These are phyloP conservation scores for Mormoops blainvillei DNA, from an alignment of 2,113 vertebrate genomes.

Conservation along the genomic window DNA sequence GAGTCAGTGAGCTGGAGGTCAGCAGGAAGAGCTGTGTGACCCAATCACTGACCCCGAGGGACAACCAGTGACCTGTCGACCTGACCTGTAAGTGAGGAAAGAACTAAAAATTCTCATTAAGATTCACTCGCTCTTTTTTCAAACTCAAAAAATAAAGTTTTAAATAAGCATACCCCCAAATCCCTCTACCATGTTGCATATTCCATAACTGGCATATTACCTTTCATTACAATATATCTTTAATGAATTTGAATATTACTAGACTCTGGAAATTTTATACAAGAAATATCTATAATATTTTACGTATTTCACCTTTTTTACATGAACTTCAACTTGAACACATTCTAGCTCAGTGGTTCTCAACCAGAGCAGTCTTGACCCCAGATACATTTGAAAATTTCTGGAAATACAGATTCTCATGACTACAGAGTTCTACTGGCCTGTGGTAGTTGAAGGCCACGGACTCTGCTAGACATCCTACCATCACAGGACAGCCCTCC, in stretches of 20 bases:
- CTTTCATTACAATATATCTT: not conserved
- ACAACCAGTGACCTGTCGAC: slow-evolving; percentile 63
- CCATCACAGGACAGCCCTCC: not conserved
- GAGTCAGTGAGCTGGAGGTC: slow-evolving; percentile 61
- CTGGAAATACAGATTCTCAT: not conserved
- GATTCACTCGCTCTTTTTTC: slow-evolving; percentile 72
- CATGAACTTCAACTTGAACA: not conserved
- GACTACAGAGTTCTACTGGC: not conserved
- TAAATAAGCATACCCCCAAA: not conserved
- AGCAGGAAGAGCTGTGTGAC: slow-evolving; percentile 62
- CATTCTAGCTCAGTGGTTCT: not conserved
- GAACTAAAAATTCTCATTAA: slow-evolving; percentile 65
- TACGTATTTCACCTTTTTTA: not conserved
- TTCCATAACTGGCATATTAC: not conserved
- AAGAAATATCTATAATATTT: not conserved
- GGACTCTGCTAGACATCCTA: not conserved
- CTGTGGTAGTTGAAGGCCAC: not conserved
- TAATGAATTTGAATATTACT: not conserved
- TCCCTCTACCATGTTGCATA: not conserved
- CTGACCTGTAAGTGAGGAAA: slow-evolving; percentile 54
- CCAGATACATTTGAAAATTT: not conserved
- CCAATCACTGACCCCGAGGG: slow-evolving; percentile 70
- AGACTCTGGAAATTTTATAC: not conserved
- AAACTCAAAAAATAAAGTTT: not conserved
- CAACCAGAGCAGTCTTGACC: not conserved